Percentiles rank a stretch among this genome's conserved stretches.
Conservation (phyloP, 92 coral and sea anemone species). For the Porites cylindrica region DNA sequence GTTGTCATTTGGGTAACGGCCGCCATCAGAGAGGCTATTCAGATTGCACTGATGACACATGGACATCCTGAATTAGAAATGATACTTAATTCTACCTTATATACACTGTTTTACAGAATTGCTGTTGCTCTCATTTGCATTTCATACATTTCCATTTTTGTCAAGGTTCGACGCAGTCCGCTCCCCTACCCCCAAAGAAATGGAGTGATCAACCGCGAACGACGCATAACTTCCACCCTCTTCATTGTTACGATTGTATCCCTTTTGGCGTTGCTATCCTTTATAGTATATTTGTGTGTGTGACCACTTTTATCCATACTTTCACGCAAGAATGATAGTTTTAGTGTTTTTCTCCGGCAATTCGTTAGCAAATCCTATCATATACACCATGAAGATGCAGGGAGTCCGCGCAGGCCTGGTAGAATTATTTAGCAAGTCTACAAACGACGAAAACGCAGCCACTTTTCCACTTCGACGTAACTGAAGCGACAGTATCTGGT, state of each 20-base stretch:
- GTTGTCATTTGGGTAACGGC: not conserved
- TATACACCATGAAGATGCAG: conserved; percentile 20
- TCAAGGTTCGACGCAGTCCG: not conserved
- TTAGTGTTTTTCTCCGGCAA: not conserved
- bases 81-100: not conserved
- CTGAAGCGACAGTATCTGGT: not conserved
- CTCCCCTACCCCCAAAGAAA: no score
- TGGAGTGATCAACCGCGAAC: not conserved
- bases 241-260: conserved; percentile 1
- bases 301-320: not conserved
- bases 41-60: not conserved
- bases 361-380: conserved; percentile 19
- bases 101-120: not conserved
- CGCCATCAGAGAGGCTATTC: not conserved
- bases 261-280: not conserved
- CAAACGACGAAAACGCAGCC: not conserved
- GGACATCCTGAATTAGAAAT: not conserved
- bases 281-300: not conserved
- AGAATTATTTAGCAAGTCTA: not conserved
- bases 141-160: not conserved
- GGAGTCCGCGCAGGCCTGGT: conserved; percentile 1
- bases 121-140: not conserved
- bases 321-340: not conserved
- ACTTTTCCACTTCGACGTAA: conserved; percentile 3
- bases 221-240: not conserved